Conservation (phyloP, 2,797 vertebrate genomes). For the Acropternis orthonyx region DNA sequence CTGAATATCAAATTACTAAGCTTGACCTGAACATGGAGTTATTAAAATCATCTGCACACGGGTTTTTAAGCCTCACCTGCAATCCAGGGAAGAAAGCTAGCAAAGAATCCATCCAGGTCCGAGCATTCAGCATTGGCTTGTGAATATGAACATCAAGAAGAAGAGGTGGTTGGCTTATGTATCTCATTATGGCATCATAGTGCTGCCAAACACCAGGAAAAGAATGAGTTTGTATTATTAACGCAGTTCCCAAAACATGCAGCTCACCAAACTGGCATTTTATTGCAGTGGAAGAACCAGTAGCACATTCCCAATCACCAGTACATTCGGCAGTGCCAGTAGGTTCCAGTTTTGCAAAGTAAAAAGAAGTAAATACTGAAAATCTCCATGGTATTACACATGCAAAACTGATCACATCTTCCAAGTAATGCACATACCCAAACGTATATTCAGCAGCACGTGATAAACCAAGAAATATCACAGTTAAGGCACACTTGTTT, state of each 20-base stretch:
- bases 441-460: not conserved
- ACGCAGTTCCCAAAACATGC: not conserved
- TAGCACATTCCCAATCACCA: not conserved
- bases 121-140: constrained; percentile 94
- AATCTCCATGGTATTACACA: not conserved
- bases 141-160: constrained; percentile 97
- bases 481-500: not conserved
- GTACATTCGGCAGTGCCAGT: not conserved
- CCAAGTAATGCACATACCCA: not conserved
- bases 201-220: constrained; percentile 80
- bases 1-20: not conserved
- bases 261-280: not conserved
- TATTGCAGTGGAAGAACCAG: not conserved
- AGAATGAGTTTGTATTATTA: not conserved
- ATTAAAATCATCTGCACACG: not conserved
- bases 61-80: constrained; percentile 81
- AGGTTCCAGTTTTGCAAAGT: not conserved
- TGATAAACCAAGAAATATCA: not conserved
- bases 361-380: not conserved
- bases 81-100: constrained; percentile 97
- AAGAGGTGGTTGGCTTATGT: constrained; percentile 96
- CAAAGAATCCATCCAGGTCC: constrained; percentile 98
- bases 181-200: constrained; percentile 98
- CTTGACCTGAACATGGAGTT: not conserved
- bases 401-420: not conserved